A percentile compares a stretch with the other conserved stretches of the same genome.
These are phyloP conservation scores for Acanthisitta chloris DNA, from an alignment of 2,113 vertebrate genomes.

Conservation along the genomic window DNA sequence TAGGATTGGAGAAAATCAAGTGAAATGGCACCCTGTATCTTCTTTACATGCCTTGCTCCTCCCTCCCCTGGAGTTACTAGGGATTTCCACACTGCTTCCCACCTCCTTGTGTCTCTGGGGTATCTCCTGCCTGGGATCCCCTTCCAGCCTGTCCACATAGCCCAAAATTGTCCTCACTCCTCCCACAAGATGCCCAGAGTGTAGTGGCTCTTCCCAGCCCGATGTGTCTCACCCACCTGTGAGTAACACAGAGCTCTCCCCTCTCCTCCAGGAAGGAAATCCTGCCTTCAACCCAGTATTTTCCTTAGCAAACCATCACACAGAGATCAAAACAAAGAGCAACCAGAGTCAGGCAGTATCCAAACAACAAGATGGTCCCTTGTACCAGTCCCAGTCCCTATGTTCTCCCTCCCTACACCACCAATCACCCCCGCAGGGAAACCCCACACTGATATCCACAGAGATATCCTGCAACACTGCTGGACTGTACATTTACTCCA, in stretches of 20 bases:
- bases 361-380: background rate
- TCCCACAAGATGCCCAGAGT: background rate
- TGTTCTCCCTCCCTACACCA: rapidly evolving
- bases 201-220: rapidly evolving
- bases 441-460: background rate
- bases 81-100: background rate
- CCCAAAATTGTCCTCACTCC: background rate
- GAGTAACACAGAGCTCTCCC: background rate
- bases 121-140: background rate
- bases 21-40: background rate
- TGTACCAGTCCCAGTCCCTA: background rate
- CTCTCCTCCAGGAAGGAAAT: background rate
- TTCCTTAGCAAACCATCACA: background rate
- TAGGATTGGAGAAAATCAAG: background rate
- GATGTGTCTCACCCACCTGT: background rate
- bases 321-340: background rate
- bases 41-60: background rate
- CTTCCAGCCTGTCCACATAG: background rate
- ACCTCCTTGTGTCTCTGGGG: background rate
- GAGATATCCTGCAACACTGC: background rate
- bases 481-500: background rate
- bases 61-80: background rate
- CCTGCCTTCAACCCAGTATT: background rate
- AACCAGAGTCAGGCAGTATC: background rate
- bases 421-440: background rate